Base-by-base conservation (phyloP, 1,140 invertebrate species). In the Macrosteles quadrilineatus region DNA sequence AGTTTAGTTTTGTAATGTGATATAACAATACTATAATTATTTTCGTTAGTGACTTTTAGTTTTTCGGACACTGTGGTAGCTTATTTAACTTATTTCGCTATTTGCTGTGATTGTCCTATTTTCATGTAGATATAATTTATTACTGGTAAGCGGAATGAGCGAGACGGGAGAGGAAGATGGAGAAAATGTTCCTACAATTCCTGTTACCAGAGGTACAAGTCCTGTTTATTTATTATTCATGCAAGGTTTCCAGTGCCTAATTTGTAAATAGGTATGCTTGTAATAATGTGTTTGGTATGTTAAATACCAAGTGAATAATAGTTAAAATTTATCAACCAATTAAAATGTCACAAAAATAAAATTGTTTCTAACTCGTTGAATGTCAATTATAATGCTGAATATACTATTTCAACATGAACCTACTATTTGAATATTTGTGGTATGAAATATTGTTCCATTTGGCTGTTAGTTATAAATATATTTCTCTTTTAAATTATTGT, bases 1-100 rank as follows among this genome's bases (percentile, higher is more conserved):
- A 19, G 17, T 19, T 19, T 50, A 50, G 21, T 50, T 50, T 50
- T 50, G n/a, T 50, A 50, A 50, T 50, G 47, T 50, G 47, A 50
- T 78, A 79, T 50, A 82, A 81, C 73, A 85, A 83, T 66, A 73
- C 76, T 2, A 86, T 77, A 79, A 80, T 25, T 11, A 6, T 14
- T 14, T 59, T 23, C 1, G 11, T n/a, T n/a, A n/a, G n/a, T n/a
- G 55, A 59, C 6, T 27, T 2, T 3, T 59, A 14, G 23, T 21
- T 59, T 59, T 29, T n/a, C 4, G 32, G 32, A 21, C 55, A 59
- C 55, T 59, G 55, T 59, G 12, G 55, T 59, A 59, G 55, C 55
- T 59, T 27, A 59, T 30, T 59, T 30, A 27, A 59, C 21, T 30
- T 59, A 27, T 27, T 59, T 59, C 25, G n/a, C 55, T 30, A 59